Percentiles rank a stretch among this genome's conserved stretches.
Conservation (phyloP, 2,113 vertebrate species). For the Eupsittula cactorum region DNA sequence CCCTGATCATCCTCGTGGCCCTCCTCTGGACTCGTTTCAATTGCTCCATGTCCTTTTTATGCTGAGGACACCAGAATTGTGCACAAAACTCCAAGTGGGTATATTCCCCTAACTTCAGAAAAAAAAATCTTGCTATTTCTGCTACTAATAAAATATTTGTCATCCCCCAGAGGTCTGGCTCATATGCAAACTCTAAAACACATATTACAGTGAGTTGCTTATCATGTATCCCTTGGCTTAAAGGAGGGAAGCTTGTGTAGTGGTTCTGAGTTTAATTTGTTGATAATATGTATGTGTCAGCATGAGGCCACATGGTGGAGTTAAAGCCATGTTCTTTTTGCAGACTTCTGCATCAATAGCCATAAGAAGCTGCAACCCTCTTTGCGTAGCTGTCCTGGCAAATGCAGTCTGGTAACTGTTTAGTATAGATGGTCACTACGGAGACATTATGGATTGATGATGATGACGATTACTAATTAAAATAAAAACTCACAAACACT, state of each 20-base stretch:
- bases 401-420: background rate
- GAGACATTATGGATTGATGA: background rate
- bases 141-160: background rate
- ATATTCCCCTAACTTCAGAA: too few relatives aligned
- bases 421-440: rapidly evolving
- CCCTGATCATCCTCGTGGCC: too few relatives aligned
- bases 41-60: too few relatives aligned
- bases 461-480: background rate
- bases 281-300: background rate
- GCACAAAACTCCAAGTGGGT: too few relatives aligned
- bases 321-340: background rate
- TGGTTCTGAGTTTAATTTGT: background rate
- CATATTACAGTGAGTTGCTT: background rate
- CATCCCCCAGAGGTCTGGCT: background rate
- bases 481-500: background rate
- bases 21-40: too few relatives aligned
- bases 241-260: background rate
- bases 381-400: background rate
- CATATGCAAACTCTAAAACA: background rate
- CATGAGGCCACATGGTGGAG: constrained; percentile 39
- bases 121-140: background rate
- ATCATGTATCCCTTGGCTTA: background rate
- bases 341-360: background rate
- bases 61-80: too few relatives aligned
- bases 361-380: background rate